Evolutionary conservation across 2,888 invertebrate species (phyloP), one percentile per base, ranked within the genome.

Genomic region (Microctonus brassicae): DNA sequence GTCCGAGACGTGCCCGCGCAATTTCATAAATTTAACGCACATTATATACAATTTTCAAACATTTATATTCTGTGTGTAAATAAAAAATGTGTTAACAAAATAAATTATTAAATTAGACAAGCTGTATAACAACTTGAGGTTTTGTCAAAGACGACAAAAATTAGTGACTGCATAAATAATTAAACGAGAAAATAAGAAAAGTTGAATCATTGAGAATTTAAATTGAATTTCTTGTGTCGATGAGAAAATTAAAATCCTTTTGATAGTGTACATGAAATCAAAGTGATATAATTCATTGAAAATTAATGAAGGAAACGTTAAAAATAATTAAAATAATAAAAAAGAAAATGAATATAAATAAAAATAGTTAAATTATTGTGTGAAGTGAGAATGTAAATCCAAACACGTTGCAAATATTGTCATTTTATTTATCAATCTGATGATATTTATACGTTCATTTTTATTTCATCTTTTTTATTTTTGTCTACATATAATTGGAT

Each of bases 391-490:
- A 47, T 47, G 47, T 6, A 64, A 64, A 52, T 39, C 52, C 64
- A 26, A 70, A 67, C 52, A 60, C 47, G 57, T 62, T 36, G 67
- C 60, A 52, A 53, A 66, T 60, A 39, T 11, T 33, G 29, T 70
- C 66, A 52, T 62, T 69, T 66, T 71, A 64, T 26, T 57, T 33
- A 10, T 26, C 20, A 7, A 7, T 47, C 7, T 17, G 17, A 4
- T 47, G 17, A 47, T 61, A 57, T 65, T 42, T 42, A 34, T 72
- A 60, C 13, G 11, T 57, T 57, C 53, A 55, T 63, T 68, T 60
- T 69, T 26, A 55, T 61, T 57, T 58, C 26, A 47, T 34, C 42
- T 39, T 34, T 13, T 64, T 42, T 13, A 9, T 33, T 34, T 47
- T 13, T 29, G 60, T 53, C 39, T 26, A 33, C 29, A 53, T 69